Conservation (phyloP, 2,888 invertebrate species). For the Globia sparganii region DNA sequence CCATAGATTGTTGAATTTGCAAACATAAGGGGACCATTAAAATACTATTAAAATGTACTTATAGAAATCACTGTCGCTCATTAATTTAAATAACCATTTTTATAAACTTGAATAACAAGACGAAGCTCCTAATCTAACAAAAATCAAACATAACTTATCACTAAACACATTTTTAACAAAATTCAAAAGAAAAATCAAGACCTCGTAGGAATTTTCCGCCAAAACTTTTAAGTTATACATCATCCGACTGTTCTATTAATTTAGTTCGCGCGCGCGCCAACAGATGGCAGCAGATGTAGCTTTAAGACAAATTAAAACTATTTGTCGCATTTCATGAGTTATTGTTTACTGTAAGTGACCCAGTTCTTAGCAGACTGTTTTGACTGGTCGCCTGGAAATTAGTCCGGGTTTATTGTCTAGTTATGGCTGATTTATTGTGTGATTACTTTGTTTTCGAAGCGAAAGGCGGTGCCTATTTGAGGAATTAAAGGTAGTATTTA, state of each 20-base stretch:
- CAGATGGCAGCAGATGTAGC: slow-evolving; percentile 66
- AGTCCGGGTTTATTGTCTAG: slow-evolving; percentile 40
- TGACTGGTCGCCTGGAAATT: slow-evolving; percentile 58
- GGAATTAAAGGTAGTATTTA: background rate
- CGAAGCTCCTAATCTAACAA: background rate
- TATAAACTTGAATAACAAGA: background rate
- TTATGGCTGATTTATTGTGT: slow-evolving; percentile 38
- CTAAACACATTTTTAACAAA: background rate
- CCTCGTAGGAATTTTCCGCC: slow-evolving; percentile 8
- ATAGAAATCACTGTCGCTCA: background rate
- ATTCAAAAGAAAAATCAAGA: background rate
- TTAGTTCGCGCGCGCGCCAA: slow-evolving; percentile 61
- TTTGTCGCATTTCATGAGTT: slow-evolving; percentile 56
- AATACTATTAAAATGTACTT: background rate
- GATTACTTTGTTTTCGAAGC: slow-evolving; percentile 11
- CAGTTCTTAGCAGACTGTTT: slow-evolving; percentile 60
- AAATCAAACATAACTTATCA: background rate
- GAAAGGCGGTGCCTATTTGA: background rate
- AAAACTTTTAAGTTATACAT: slow-evolving; percentile 48
- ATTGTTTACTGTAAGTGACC: slow-evolving; percentile 62
- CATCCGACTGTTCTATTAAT: slow-evolving; percentile 38
- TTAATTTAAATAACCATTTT: background rate
- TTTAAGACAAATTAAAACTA: slow-evolving; percentile 59
- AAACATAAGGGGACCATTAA: background rate
- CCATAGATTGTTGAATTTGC: background rate